Evolutionary conservation across 2,888 invertebrate genomes (phyloP), one percentile per base, ranked within the genome.

Genomic region (Dromius quadrimaculatus): DNA sequence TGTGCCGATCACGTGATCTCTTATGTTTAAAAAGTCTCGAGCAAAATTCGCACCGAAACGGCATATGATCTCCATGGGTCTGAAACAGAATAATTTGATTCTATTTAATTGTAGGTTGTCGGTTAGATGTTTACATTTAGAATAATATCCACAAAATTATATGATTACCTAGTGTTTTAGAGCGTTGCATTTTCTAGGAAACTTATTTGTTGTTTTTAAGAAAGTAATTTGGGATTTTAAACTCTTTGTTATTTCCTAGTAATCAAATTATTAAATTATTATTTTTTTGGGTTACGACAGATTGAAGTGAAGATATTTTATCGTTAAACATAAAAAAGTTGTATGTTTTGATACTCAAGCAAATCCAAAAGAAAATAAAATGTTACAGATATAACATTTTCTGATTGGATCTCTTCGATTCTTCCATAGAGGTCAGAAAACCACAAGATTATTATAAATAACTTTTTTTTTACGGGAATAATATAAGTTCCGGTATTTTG

Each of bases 21-120:
- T 97, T 97, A 86, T 97, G 96, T 83, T 96, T 96, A 87, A 97
- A 97, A 74, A 94, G 85, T 73, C 96, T 89, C 71, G 92, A 90
- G 84, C 97, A 97, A 84, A 92, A 94, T 76, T 92, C 92, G 83
- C 97, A 97, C 75, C 92, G 91, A 83, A 94, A 96, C 72, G 95
- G 95, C 88, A 96, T 90, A 83, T 94, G 92, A 79, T 95, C 95
- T 69, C 92, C 91, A 83, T 97, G 96, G 71, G 92, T 93, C 95
- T 41, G 41, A 20, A 62, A 62, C 62, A 62, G 23, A 41, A 62
- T 15, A 41, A 41, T 15, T 54, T 54, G 13, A 23, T 54, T 54
- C 28, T 28, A 54, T 54, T 54, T 54, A 54, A 54, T 54, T 54
- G 28, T 9, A 54, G 50, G 28, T 28, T 54, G 50, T 54, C 50